Base-by-base conservation (phyloP, 2,113 vertebrate species). In the Apaloderma vittatum region DNA sequence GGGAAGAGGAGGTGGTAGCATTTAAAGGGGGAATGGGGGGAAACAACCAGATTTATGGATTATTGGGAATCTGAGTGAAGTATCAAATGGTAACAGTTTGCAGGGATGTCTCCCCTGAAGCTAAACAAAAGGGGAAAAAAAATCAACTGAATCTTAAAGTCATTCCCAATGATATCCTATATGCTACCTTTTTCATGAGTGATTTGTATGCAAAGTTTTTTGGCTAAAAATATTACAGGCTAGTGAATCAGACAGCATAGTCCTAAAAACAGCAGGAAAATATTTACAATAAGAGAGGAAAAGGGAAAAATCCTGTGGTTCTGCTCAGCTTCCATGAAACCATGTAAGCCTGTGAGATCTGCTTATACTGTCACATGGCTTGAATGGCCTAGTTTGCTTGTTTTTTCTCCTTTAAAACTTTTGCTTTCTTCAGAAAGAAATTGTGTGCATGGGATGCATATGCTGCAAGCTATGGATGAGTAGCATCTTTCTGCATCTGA, bases 171-270 rank as follows among this genome's bases (percentile, higher is more conserved):
- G 43, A 73, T 88, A 80, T 87, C 68, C 74, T 89, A 52, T 66
- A 70, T 65, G 67, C 71, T 96, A 57, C 34, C 37, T 55, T 97
- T 96, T 92, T 86, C 97, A 97, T 93, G 32, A 87, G 96, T 96
- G 6, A 90, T 93, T 97, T 95, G 84, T 90, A 97, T 97, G 95
- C 83, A 97, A 85, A 16, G 68, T 52, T 98, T 97, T 86, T 93
- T 86, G 93, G 88, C 54, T 94, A 86, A 72, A 92, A 93, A 67
- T 90, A 80, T 87, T 86, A 76, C 26, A 70, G 75, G 45, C 46
- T 86, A 93, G 51, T 97, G 83, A 97, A 85, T 95, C 83, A 88
- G 83, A 74, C 59, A 91, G 58, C 84, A 94, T 89, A 91, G 94
- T 78, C 63, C 91, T 71, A 95, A 67, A 86, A 91, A 62, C 21